phyloP scores from a whole-genome alignment of 2,888 invertebrate species.

The Napeogenes inachia region DNA sequence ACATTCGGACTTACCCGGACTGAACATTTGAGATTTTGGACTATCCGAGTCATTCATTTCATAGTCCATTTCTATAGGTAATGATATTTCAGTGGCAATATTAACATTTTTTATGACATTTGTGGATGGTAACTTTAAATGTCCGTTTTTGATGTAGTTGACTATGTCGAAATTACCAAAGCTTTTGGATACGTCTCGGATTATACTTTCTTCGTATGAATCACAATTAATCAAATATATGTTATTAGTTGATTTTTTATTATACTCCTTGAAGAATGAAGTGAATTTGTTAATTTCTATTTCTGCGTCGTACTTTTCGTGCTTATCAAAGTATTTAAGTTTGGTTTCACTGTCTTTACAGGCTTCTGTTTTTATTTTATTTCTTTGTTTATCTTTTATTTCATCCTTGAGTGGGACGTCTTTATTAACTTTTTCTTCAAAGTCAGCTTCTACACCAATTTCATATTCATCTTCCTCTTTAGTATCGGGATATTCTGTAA shows the following conservation, averaged over 20 bases:
- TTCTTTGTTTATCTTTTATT: too few relatives aligned
- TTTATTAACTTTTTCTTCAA: neutral
- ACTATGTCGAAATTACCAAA: conserved; percentile 57
- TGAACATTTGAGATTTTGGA: conserved; percentile 42
- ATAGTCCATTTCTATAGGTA: conserved; percentile 48
- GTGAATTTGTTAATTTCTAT: conserved; percentile 51
- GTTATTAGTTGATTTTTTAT: conserved; percentile 40
- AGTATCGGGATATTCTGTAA: too few relatives aligned
- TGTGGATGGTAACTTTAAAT: conserved; percentile 45
- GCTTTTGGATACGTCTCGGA: conserved; percentile 50
- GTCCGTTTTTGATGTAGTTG: conserved; percentile 61
- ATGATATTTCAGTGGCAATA: conserved; percentile 51
- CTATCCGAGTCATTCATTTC: conserved; percentile 25
- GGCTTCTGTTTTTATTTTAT: neutral
- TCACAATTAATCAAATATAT: conserved; percentile 64
- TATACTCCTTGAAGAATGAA: conserved; percentile 49
- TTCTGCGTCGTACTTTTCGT: conserved; percentile 59
- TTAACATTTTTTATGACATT: conserved; percentile 56
- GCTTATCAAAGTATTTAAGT: conserved; percentile 57
- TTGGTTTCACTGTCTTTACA: conserved; percentile 2
- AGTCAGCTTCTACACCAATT: neutral
- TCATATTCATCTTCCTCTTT: too few relatives aligned
- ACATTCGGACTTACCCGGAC: conserved; percentile 68
- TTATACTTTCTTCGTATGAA: conserved; percentile 56
- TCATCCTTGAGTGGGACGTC: too few relatives aligned